phyloP scores from a whole-genome alignment of 2,113 vertebrate genomes.

The Chauna torquata region DNA sequence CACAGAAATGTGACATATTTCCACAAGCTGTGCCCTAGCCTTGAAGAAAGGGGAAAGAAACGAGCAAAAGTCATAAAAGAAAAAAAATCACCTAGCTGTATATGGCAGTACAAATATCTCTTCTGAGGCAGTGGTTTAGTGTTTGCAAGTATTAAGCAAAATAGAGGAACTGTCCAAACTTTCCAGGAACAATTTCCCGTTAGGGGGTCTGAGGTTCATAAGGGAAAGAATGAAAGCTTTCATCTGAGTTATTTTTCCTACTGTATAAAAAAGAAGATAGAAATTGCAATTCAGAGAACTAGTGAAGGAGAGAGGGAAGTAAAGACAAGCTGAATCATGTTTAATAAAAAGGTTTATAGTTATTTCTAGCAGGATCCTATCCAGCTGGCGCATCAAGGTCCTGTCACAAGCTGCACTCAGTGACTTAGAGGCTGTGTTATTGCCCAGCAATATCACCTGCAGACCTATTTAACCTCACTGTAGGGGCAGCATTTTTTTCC shows the following conservation, averaged over 20 bases:
- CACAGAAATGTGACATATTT: conserved; percentile 23
- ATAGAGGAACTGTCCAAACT: conserved; percentile 53
- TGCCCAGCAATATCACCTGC: background rate
- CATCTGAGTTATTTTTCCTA: background rate
- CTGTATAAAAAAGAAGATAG: background rate
- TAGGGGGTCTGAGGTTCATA: background rate
- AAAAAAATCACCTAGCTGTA: background rate
- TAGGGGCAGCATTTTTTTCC: background rate
- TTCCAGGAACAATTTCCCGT: conserved; percentile 10
- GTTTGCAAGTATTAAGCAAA: conserved; percentile 15
- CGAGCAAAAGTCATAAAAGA: background rate
- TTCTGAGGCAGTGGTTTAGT: background rate
- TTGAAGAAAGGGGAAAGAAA: background rate
- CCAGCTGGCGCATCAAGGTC: conserved; percentile 7
- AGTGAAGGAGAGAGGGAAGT: background rate
- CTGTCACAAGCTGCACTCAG: background rate
- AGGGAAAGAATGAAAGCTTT: conserved; percentile 6
- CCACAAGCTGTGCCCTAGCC: background rate
- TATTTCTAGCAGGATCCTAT: background rate
- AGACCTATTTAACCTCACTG: background rate
- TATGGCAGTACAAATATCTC: background rate
- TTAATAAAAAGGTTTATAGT: conserved; percentile 30
- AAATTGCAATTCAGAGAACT: background rate
- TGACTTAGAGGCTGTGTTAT: background rate
- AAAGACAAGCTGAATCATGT: background rate